Evolutionary conservation across 2,113 vertebrate genomes (phyloP), one percentile per base, ranked within the genome.

Genomic region (Onychostruthus taczanowskii): DNA sequence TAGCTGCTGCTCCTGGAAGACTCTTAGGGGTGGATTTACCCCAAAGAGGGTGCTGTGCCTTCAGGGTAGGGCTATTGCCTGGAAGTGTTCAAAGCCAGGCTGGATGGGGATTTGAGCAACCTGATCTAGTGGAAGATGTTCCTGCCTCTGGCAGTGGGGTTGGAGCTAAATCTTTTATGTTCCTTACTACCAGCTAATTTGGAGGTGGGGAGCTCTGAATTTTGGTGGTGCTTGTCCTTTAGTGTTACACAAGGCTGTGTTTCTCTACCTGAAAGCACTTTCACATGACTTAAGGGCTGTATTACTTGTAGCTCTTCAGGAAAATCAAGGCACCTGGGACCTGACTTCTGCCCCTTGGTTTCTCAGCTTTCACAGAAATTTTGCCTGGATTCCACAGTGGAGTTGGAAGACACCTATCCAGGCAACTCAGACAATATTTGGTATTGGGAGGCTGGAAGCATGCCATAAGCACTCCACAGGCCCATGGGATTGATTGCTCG

Each of bases 401-500:
- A 59, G 13, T 30, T 83, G 46, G 17, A 22, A 69, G 14, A 37
- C 21, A 52, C 5, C 9, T 49, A 3, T 33, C 2, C 0, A 1
- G 11, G 11, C 33, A 84, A 7, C 18, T 74, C 24, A 7, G 37
- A 15, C 9, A 26, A 12, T 24, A 14, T 74, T 47, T 66, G 27
- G 6, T 19, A 23, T 10, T 0, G 0, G 17, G 19, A 59, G 27
- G 17, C 7, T 39, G 30, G 37, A 82, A 84, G 12, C 2, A 56
- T 43, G 19, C 20, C 35, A 4, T 17, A 5, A 79, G 7, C 23
- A 30, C 3, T 2, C 23, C 35, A 16, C 10, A n/a, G 24, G 19
- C 35, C 35, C 18, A 5, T 7, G 35, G 30, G 30, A 16, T 24
- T 58, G 8, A 14, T 27, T 53, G 10, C 20, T 73, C 8, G 3